Base-by-base conservation (phyloP, 1,140 invertebrate genomes). In the Plodia interpunctella region DNA sequence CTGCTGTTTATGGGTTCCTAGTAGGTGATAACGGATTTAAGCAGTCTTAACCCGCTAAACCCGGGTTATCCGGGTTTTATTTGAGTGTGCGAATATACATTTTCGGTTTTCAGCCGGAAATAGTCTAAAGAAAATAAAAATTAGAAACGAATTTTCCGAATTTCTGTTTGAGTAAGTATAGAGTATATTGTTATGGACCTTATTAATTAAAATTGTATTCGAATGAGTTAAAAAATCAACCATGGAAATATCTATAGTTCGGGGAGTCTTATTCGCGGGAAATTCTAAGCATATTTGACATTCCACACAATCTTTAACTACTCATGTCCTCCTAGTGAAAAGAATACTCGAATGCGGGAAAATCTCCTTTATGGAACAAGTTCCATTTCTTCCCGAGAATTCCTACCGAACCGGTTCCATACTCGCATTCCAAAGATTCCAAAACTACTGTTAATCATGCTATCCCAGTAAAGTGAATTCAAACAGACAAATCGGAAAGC, bases 261-360 rank as follows among this genome's bases (percentile, higher is more conserved):
- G n/a, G n/a, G n/a, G n/a, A n/a, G n/a, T n/a, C 8, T 0, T 10
- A 44, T 44, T 44, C 38, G n/a, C 13, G 10, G 4, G 44, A 17
- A 38, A 28, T 60, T 49, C 49, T 32, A 49, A 21, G 59, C 52
- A 60, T 60, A 44, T 35, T 18, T 57, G 63, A 35, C 28, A 67
- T 66, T 68, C 51, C 49, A 49, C 38, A 54, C 65, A 75, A 75
- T 72, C 69, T 60, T 69, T 55, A 53, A 15, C 18, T 1, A 44
- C 52, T 60, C 53, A 67, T 90, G 76, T 18, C 21, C 5, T 63
- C 88, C 87, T 85, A 65, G 83, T 90, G 70, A 58, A 70, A 83
- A 89, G 88, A 90, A 89, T 88, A 77, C 76, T 80, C 84, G 73
- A 88, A 84, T 90, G 89, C 89, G 87, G 83, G 87, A 90, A 90